A percentile compares a stretch with the other conserved stretches of the same genome.
phyloP scores from a whole-genome alignment of 2,113 vertebrate genomes.

The Oncorhynchus masou region DNA sequence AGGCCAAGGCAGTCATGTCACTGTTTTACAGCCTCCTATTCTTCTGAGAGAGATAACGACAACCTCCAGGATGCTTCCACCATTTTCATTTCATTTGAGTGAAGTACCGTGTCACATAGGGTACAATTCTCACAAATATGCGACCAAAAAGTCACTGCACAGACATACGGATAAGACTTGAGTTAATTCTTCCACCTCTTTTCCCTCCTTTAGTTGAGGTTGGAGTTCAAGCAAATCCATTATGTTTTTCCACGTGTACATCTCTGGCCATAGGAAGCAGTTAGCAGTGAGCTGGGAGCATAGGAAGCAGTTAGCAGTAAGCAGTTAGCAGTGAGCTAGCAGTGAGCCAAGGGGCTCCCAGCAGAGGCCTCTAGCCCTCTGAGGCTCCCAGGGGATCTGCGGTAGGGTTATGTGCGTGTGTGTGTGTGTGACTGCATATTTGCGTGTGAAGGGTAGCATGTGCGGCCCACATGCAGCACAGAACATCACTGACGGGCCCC shows the following conservation, averaged over 20 bases:
- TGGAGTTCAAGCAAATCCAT: slow-evolving; percentile 7
- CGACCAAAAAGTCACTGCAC: background rate
- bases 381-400: background rate
- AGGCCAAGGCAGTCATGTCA: background rate
- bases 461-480: slow-evolving; percentile 49
- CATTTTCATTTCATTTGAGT: background rate
- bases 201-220: background rate
- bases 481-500: slow-evolving; percentile 20
- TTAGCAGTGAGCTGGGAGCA: slow-evolving; percentile 35
- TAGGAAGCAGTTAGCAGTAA: slow-evolving; percentile 41
- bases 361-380: background rate
- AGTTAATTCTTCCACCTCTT: background rate
- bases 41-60: background rate
- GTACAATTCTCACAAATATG: background rate
- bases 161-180: background rate
- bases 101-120: background rate
- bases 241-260: slow-evolving; percentile 36
- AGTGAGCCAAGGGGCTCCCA: slow-evolving; percentile 4
- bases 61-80: background rate
- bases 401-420: background rate
- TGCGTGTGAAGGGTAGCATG: slow-evolving; percentile 19
- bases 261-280: slow-evolving; percentile 42
- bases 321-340: slow-evolving; percentile 41
- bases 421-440: too few species aligned
- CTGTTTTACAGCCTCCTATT: background rate